Conservation (phyloP, 2,888 invertebrate genomes). For the Incurvaria masculella region DNA sequence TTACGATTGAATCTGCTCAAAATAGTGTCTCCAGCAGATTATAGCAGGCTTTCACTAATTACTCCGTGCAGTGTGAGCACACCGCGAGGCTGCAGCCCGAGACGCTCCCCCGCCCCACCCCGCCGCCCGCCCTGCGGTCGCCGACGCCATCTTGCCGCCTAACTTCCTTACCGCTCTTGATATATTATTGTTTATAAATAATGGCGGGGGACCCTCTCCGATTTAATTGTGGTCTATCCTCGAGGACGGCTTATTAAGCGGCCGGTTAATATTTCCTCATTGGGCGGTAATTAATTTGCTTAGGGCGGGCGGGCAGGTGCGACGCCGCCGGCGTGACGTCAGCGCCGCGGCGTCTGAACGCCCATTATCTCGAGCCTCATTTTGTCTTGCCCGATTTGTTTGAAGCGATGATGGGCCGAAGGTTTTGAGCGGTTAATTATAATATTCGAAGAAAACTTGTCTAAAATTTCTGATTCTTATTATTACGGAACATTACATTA, state of each 20-base stretch:
- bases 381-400: slow-evolving; percentile 49
- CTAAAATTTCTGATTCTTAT: too few species aligned
- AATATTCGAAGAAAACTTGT: too few species aligned
- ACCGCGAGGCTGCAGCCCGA: background rate
- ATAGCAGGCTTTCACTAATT: too few species aligned
- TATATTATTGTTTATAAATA: slow-evolving; percentile 58
- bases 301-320: slow-evolving; percentile 38
- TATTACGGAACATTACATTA: too few species aligned
- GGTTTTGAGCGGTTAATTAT: too few species aligned
- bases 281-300: slow-evolving; percentile 53
- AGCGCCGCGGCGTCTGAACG: slow-evolving; percentile 28
- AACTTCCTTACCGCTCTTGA: slow-evolving; percentile 41
- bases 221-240: slow-evolving; percentile 54
- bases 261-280: slow-evolving; percentile 52
- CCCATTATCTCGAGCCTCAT: slow-evolving; percentile 49
- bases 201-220: slow-evolving; percentile 46
- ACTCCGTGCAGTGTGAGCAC: too few species aligned
- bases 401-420: slow-evolving; percentile 43
- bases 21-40: too few species aligned
- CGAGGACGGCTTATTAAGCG: slow-evolving; percentile 52
- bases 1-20: too few species aligned
- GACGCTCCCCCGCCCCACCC: background rate
- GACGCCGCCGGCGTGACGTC: slow-evolving; percentile 36
- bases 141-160: slow-evolving; percentile 47
- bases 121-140: slow-evolving; percentile 27